phyloP scores from a whole-genome alignment of 2,797 vertebrate species.

The Coregonus sp. region DNA sequence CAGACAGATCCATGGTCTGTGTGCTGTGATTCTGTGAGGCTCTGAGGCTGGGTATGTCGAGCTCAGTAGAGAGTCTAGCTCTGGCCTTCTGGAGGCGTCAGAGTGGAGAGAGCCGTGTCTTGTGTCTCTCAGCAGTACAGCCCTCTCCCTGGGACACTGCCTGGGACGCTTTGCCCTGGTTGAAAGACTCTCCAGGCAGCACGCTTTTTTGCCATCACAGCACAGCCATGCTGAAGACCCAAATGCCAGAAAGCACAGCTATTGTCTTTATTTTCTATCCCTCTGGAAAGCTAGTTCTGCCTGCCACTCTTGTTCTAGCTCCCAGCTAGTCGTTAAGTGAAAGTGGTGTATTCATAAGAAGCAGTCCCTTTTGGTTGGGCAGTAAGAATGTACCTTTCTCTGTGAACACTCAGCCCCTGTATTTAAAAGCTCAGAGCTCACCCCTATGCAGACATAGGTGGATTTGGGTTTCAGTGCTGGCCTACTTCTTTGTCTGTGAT shows the following conservation, averaged over 20 bases:
- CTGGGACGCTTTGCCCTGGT: conserved; percentile 18
- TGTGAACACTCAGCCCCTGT: not conserved
- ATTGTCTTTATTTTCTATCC: not conserved
- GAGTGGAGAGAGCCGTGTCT: conserved; percentile 38
- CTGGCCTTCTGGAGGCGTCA: conserved; percentile 45
- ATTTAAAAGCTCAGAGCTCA: not conserved
- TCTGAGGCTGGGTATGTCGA: conserved; percentile 37
- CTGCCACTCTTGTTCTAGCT: not conserved
- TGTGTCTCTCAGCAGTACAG: conserved; percentile 8
- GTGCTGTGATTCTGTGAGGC: conserved; percentile 29
- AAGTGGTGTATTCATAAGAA: not conserved
- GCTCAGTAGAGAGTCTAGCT: conserved; percentile 40
- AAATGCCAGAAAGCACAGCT: conserved; percentile 8
- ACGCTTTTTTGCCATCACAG: not conserved
- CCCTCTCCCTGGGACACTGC: conserved; percentile 1
- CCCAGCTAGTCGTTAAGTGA: not conserved
- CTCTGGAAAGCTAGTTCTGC: not conserved
- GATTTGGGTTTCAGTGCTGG: conserved; percentile 11
- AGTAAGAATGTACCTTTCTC: not conserved
- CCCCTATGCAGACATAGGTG: not conserved
- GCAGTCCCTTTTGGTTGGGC: not conserved
- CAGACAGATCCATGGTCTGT: conserved; percentile 49
- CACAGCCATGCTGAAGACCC: conserved; percentile 16
- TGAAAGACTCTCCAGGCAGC: conserved; percentile 31
- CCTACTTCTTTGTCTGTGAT: conserved; percentile 21